Evolutionary conservation across 2,888 invertebrate species (phyloP), one percentile per base, ranked within the genome.

Genomic region (Trypoxylon attenuatum): DNA sequence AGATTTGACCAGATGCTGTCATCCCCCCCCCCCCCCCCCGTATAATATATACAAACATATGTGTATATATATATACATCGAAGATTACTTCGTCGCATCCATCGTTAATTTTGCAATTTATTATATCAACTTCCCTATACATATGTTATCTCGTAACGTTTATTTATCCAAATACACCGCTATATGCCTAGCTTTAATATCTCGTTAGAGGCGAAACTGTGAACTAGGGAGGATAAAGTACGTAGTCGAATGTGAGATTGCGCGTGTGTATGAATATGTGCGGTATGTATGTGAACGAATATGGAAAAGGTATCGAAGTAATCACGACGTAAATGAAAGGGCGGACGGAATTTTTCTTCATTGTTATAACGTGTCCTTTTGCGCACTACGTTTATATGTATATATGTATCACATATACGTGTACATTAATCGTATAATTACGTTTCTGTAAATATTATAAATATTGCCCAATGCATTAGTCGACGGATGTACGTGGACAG

Each of bases 391-490:
- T 58, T 33, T 75, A 51, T 56, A 57, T 62, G 58, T 63, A 62
- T 67, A 47, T 71, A 57, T 50, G 57, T 47, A 29, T 49, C 43
- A 57, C 52, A 50, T 23, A 53, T 53, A 45, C 50, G 38, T 58
- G 19, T 69, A 69, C 58, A 57, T 67, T 70, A 65, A 66, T 72
- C 53, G 63, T 62, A 70, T 60, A n/a, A n/a, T 39, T 68, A 70
- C 63, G 71, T 77, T 69, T 74, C 68, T 82, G 80, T 83, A 81
- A 74, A 83, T 82, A 80, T 56, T 80, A 78, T 78, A 74, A 72
- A 81, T 78, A 79, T 69, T 70, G 68, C 39, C 65, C 67, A 50
- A 51, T 63, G 72, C 65, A 65, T 53, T 60, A 67, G 41, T 47
- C 63, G 55, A 66, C 50, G 61, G 51, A n/a, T 43, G 16, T 25